Percentiles rank a stretch among this genome's conserved stretches.
Evolutionary conservation across 2,797 vertebrate genomes (phyloP).

Genomic region (Poeciliopsis presidionis): DNA sequence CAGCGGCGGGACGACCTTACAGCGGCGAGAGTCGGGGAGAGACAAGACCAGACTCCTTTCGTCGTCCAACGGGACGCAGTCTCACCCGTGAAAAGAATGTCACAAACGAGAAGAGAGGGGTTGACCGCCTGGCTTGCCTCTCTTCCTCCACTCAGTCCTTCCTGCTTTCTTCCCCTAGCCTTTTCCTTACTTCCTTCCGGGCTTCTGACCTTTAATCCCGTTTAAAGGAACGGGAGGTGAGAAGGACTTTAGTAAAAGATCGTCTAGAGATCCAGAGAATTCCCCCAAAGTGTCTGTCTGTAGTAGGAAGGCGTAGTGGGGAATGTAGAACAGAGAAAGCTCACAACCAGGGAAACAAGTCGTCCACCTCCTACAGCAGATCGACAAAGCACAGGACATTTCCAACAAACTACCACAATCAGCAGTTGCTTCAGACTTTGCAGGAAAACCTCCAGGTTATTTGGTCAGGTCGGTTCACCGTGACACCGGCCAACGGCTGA

Average conservation of each 20-base stretch:
- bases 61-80: slow-evolving; percentile 89
- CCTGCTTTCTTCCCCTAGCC: slow-evolving; percentile 36
- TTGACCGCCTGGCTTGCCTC: slow-evolving; percentile 35
- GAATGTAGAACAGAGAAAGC: slow-evolving; percentile 35
- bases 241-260: slow-evolving; percentile 35
- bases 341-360: slow-evolving; percentile 27
- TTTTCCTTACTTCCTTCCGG: slow-evolving; percentile 50
- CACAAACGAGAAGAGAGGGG: slow-evolving; percentile 41
- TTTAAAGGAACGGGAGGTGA: slow-evolving; percentile 43
- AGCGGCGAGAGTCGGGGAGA: slow-evolving; percentile 85
- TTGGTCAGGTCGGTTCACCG: slow-evolving; percentile 7
- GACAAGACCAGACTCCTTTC: slow-evolving; percentile 91
- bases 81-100: slow-evolving; percentile 82
- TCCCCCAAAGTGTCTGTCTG: slow-evolving; percentile 19
- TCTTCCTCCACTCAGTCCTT: slow-evolving; percentile 53
- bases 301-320: slow-evolving; percentile 27
- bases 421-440: slow-evolving; percentile 22
- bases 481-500: background rate
- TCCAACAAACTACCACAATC: slow-evolving; percentile 31
- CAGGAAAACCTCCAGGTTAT: slow-evolving; percentile 22
- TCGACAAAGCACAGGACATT: slow-evolving; percentile 64
- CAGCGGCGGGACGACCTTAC: slow-evolving; percentile 60
- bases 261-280: slow-evolving; percentile 19
- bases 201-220: slow-evolving; percentile 49
- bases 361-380: slow-evolving; percentile 10